These are phyloP conservation scores for Sebastes hubbsi DNA, from an alignment of 2,797 vertebrate species.

Conservation along the genomic window DNA sequence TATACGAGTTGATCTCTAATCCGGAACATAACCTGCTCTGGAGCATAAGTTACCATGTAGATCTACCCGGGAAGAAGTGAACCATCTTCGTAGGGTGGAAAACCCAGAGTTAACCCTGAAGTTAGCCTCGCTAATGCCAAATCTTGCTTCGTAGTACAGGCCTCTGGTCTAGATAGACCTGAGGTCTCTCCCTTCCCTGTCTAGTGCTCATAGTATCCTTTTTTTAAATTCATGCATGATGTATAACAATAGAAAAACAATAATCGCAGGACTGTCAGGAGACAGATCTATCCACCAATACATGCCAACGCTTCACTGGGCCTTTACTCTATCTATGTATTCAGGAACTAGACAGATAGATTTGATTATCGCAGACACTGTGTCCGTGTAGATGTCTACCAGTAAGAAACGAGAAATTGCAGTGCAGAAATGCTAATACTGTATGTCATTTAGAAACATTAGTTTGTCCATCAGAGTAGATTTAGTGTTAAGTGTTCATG, in stretches of 20 bases:
- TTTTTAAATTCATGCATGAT: not conserved
- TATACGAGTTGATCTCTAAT: too few species aligned
- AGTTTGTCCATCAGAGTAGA: not conserved
- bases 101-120: too few species aligned
- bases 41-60: fast-evolving
- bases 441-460: not conserved
- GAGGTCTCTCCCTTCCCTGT: not conserved
- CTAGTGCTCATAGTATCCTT: not conserved
- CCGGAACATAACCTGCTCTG: too few species aligned
- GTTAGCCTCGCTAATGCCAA: too few species aligned
- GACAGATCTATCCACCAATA: not conserved
- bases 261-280: not conserved
- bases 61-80: too few species aligned
- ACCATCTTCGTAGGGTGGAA: too few species aligned
- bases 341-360: too few species aligned
- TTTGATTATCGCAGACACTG: not conserved
- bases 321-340: not conserved
- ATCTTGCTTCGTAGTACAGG: too few species aligned
- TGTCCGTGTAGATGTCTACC: not conserved
- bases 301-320: not conserved
- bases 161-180: not conserved
- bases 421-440: not conserved
- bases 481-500: too few species aligned
- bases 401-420: not conserved
- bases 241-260: not conserved